Percentiles rank a stretch among this genome's conserved stretches.
phyloP scores from a whole-genome alignment of 2,888 invertebrate species.

The Exephanes ischioxanthus region DNA sequence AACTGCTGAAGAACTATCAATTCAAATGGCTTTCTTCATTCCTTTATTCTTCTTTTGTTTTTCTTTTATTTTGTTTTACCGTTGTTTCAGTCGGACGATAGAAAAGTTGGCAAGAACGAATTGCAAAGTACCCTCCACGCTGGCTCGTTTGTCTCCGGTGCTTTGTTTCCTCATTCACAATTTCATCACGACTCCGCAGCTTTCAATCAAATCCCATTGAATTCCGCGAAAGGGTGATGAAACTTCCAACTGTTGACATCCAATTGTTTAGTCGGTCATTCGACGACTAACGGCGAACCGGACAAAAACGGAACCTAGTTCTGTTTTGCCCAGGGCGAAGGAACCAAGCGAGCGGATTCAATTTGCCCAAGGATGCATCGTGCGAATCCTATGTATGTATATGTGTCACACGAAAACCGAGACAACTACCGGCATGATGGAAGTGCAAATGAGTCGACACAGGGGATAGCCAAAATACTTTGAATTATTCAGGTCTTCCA shows the following conservation, averaged over 20 bases:
- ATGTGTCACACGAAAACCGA: not conserved
- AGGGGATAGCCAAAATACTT: slow-evolving; percentile 29
- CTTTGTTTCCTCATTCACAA: not conserved
- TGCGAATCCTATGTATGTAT: not conserved
- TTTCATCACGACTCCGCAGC: not conserved
- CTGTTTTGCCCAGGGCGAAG: not conserved
- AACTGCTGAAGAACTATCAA: slow-evolving; percentile 34
- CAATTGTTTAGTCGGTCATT: not conserved
- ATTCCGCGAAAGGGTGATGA: not conserved
- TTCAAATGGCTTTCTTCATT: slow-evolving; percentile 32
- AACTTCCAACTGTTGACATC: not conserved
- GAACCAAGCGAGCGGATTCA: not conserved
- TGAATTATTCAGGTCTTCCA: slow-evolving; percentile 65
- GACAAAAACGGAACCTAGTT: too few species aligned
- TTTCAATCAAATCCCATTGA: not conserved
- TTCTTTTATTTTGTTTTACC: slow-evolving; percentile 10
- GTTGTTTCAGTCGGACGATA: slow-evolving; percentile 3
- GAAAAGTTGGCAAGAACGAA: slow-evolving; percentile 36
- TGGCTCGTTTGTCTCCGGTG: not conserved
- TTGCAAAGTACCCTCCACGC: not conserved
- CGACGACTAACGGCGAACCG: not conserved
- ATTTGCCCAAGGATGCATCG: not conserved
- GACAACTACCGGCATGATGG: slow-evolving; percentile 16
- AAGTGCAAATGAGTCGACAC: slow-evolving; percentile 40
- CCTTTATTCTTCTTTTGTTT: slow-evolving; percentile 17